These are phyloP conservation scores for Ischnura elegans DNA, from an alignment of 2,888 invertebrate species.

Conservation along the genomic window DNA sequence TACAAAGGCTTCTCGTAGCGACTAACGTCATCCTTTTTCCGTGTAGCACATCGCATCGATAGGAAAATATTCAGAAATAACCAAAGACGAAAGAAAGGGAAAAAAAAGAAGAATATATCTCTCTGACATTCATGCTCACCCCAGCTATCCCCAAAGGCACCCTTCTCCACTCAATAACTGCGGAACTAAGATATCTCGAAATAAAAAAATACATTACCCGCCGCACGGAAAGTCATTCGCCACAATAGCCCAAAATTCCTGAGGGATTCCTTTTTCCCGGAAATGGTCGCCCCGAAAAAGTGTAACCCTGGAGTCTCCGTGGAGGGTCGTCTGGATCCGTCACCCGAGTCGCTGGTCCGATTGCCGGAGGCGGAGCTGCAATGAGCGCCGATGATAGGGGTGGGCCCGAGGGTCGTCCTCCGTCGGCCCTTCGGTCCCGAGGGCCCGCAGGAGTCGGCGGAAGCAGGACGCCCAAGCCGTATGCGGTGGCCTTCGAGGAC, in stretches of 20 bases:
- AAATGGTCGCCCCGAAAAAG: neutral
- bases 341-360: neutral
- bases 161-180: neutral
- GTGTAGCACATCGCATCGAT: neutral
- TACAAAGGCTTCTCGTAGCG: neutral
- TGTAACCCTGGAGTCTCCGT: neutral
- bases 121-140: neutral
- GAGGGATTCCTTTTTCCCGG: neutral
- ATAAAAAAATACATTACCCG: neutral
- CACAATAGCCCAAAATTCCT: neutral
- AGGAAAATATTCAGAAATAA: neutral
- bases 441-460: neutral
- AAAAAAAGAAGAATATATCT: no score
- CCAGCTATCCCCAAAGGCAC: neutral
- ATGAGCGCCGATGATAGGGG: constrained; percentile 35
- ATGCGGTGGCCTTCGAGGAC: constrained; percentile 46
- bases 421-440: constrained; percentile 47
- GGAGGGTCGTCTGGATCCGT: neutral
- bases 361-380: neutral
- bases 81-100: neutral
- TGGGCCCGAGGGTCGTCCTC: neutral
- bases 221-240: neutral
- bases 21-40: neutral
- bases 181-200: neutral
- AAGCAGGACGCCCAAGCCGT: constrained; percentile 30